Conservation (phyloP, 2,797 vertebrate genomes). For the Otolemur crassicaudatus region DNA sequence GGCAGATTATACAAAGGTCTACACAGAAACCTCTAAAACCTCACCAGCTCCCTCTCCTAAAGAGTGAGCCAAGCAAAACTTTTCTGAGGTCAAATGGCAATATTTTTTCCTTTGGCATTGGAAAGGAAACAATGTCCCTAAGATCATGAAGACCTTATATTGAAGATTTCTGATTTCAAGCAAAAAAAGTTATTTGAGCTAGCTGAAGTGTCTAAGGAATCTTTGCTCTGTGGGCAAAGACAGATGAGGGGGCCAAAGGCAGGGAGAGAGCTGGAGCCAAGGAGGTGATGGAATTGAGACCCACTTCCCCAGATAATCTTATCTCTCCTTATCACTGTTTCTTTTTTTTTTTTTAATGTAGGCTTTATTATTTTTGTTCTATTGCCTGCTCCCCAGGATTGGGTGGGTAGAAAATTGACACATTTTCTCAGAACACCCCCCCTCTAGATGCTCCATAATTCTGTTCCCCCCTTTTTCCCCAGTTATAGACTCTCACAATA, state of each 20-base stretch:
- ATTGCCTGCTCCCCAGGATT: neutral
- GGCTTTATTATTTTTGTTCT: neutral
- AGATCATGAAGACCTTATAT: neutral
- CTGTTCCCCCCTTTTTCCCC: neutral
- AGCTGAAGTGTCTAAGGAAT: neutral
- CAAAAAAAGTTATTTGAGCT: neutral
- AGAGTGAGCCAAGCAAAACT: accelerated
- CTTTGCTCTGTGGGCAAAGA: neutral
- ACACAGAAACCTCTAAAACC: neutral
- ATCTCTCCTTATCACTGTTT: neutral
- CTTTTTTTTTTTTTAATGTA: neutral
- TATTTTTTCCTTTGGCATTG: neutral
- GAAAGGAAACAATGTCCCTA: neutral
- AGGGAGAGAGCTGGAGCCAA: neutral
- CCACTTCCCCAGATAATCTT: neutral
- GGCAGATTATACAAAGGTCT: neutral
- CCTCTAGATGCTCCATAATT: neutral
- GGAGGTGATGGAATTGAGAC: neutral
- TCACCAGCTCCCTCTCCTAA: neutral
- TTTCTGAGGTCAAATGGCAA: neutral
- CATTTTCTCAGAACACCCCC: neutral
- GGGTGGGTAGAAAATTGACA: no score
- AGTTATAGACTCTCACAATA: neutral
- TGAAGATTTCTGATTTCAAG: neutral
- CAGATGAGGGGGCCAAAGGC: neutral